A percentile compares a stretch with the other conserved stretches of the same genome.
phyloP scores from a whole-genome alignment of 92 coral and sea anemone species.

The Isaurus tuberculatus region DNA sequence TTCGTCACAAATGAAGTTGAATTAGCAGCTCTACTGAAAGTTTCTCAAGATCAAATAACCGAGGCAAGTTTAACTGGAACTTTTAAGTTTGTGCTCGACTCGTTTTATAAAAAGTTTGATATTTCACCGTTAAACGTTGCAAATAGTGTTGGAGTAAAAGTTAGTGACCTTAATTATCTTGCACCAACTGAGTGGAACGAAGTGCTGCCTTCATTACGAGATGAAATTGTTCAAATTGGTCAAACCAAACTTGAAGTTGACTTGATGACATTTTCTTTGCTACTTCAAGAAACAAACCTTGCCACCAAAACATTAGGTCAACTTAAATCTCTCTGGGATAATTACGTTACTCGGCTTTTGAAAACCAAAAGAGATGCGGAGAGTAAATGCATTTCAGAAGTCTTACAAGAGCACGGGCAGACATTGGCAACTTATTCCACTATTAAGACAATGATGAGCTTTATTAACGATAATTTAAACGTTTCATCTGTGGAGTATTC shows the following conservation, averaged over 20 bases:
- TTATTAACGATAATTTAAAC: conserved; percentile 48
- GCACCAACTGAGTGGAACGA: conserved; percentile 83
- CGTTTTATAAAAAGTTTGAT: conserved; percentile 23
- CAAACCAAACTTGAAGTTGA: conserved; percentile 57
- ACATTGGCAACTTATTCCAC: neutral
- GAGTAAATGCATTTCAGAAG: conserved; percentile 38
- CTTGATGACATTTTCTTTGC: conserved; percentile 35
- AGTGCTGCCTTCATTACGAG: conserved; percentile 59
- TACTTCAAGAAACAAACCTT: conserved; percentile 50
- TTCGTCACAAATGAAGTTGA: conserved; percentile 63
- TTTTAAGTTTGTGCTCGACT: conserved; percentile 24
- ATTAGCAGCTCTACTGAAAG: conserved; percentile 34
- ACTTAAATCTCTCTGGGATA: conserved; percentile 69
- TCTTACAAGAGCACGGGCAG: conserved; percentile 31
- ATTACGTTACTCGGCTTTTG: conserved; percentile 45
- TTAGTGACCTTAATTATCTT: conserved; percentile 38
- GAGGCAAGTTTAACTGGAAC: neutral
- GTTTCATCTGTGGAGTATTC: conserved; percentile 55
- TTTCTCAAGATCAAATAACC: conserved; percentile 25
- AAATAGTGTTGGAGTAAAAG: neutral
- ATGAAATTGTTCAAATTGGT: conserved; percentile 65
- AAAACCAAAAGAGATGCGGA: conserved; percentile 59
- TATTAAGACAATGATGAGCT: conserved; percentile 51
- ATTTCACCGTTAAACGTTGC: conserved; percentile 33
- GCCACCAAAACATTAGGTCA: conserved; percentile 47